Conservation (phyloP, 2,113 vertebrate genomes). For the Hippocampus guttulatus region DNA sequence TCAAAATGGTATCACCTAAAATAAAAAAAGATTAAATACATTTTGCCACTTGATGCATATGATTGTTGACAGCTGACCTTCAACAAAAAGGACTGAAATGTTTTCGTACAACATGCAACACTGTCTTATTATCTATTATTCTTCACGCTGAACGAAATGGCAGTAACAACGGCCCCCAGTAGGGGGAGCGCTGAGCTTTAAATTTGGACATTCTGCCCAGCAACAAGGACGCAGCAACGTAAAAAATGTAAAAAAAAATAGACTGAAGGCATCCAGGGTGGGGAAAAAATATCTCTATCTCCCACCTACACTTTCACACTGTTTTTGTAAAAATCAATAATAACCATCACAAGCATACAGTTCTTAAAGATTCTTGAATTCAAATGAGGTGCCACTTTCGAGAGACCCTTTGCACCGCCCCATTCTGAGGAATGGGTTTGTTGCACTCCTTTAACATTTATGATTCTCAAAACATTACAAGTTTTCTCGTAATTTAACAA, state of each 20-base stretch:
- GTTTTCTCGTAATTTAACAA: not conserved
- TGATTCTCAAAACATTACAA: not conserved
- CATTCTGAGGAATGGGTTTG: not conserved
- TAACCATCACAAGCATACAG: not conserved
- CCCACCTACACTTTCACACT: not conserved
- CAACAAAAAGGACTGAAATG: not conserved
- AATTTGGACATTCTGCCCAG: not conserved
- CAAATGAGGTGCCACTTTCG: not conserved
- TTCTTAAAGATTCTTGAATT: not conserved
- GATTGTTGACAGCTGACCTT: not conserved
- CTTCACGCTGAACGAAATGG: not conserved
- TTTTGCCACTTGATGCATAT: not conserved
- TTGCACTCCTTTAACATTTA: not conserved
- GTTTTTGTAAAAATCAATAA: not conserved
- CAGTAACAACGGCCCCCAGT: conserved; percentile 27
- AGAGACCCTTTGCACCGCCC: not conserved
- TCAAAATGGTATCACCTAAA: not conserved
- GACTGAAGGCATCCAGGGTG: conserved; percentile 58
- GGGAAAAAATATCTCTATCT: not conserved
- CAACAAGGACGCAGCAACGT: conserved; percentile 25
- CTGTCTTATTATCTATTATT: not conserved
- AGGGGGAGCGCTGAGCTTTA: conserved; percentile 39
- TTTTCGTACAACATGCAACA: not conserved
- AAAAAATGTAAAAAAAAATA: conserved; percentile 57
- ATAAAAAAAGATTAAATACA: not conserved